Base-by-base conservation (phyloP, 2,888 invertebrate species). In the Archaeoteleia sp. region DNA sequence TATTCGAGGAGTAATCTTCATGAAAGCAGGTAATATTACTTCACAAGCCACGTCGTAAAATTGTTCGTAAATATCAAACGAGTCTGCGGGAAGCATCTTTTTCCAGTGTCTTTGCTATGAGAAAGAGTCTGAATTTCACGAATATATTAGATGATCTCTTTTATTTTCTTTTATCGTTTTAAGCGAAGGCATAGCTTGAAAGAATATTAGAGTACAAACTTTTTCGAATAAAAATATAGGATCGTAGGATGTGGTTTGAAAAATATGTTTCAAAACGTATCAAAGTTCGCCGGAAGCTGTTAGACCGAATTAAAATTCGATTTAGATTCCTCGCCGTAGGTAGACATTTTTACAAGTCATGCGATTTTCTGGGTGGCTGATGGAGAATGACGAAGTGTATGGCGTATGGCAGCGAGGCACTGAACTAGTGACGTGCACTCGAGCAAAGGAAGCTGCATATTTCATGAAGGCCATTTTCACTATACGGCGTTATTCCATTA, bases 381-480 rank as follows among this genome's bases (percentile, higher is more conserved):
- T 9, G 37, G 10, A 15, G 15, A 23, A 32, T 20, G 25, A 29
- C 17, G 15, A 37, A 55, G 30, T 43, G 30, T 39, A 34, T n/a
- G n/a, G n/a, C n/a, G 29, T 43, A 13, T 35, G 43, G 8, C 15
- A 32, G 10, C 30, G 43, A 23, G 34, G 17, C 39, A 9, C 51
- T 25, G 48, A 65, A 53, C 51, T 57, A 57, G 49, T 40, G 46
- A 10, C 34, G 57, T 20, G 65, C 40, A 46, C 40, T 57, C 57
- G 49, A 39, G 57, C 51, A 49, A 46, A 58, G 53, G 42, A 58
- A 65, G 57, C 46, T 65, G 58, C 58, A 65, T 65, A 65, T 65
- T 58, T 65, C 65, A 65, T 65, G 57, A 65, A 55, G 45, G 39
- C 55, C 55, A 55, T 63, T 63, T 63, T 63, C 63, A 43, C 63